Evolutionary conservation across 2,797 vertebrate genomes (phyloP).

Genomic region (Typhlichthys eigenmanni): DNA sequence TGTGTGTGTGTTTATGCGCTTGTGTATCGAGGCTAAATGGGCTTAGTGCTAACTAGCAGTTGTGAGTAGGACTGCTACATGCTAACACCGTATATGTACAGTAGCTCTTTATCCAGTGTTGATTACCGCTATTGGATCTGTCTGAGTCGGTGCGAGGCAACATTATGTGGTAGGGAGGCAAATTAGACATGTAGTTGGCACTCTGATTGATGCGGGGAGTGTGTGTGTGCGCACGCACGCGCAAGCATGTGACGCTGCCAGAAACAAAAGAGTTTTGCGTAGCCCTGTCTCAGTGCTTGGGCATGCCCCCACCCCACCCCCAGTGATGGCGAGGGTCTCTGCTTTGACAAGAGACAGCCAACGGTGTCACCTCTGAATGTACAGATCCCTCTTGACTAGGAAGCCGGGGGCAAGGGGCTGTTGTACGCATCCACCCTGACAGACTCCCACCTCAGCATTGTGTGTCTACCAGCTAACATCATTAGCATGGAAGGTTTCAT

Average conservation of each 20-base stretch:
- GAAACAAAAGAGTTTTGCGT: slow-evolving; percentile 66
- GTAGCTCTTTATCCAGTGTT: slow-evolving; percentile 19
- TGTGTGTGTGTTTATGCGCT: neutral
- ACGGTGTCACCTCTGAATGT: slow-evolving; percentile 77
- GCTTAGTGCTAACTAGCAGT: no score
- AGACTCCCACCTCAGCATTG: slow-evolving; percentile 78
- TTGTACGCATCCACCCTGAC: slow-evolving; percentile 72
- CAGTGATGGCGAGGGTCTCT: slow-evolving; percentile 67
- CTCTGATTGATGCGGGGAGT: slow-evolving; percentile 74
- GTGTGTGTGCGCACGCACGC: slow-evolving; percentile 66
- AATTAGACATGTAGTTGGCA: slow-evolving; percentile 52
- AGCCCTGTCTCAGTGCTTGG: slow-evolving; percentile 56
- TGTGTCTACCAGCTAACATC: slow-evolving; percentile 77
- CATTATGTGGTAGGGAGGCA: slow-evolving; percentile 38
- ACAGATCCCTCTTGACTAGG: slow-evolving; percentile 79
- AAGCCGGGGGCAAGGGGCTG: slow-evolving; percentile 78
- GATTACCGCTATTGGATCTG: slow-evolving; percentile 13
- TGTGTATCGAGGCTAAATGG: neutral
- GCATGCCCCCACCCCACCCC: slow-evolving; percentile 51
- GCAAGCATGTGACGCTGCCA: slow-evolving; percentile 69
- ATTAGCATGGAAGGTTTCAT: slow-evolving; percentile 76
- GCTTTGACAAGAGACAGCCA: slow-evolving; percentile 79
- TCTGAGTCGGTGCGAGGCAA: slow-evolving; percentile 13
- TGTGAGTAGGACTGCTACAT: no score
- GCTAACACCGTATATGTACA: neutral